Percentiles rank a stretch among this genome's conserved stretches.
These are phyloP conservation scores for Pollachius pollachius DNA, from an alignment of 2,113 vertebrate species.

Conservation along the genomic window DNA sequence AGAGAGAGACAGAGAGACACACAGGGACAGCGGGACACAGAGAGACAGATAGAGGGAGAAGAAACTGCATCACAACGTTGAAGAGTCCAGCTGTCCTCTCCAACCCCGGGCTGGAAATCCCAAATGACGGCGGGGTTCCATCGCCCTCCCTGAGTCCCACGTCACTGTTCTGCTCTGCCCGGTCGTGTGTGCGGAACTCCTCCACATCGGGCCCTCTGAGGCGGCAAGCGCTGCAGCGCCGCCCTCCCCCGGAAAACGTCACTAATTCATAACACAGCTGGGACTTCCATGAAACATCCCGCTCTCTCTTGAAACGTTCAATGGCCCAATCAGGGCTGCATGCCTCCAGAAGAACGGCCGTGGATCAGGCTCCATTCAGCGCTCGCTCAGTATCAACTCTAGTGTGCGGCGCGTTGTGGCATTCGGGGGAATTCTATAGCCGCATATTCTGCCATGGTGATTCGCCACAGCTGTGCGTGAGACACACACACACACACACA, in stretches of 20 bases:
- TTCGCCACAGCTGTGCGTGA: slow-evolving; percentile 60
- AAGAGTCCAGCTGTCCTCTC: not conserved
- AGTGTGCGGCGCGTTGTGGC: slow-evolving; percentile 48
- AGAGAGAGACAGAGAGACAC: no score
- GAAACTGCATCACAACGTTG: slow-evolving; percentile 9
- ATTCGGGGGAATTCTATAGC: slow-evolving; percentile 45
- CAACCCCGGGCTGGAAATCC: slow-evolving; percentile 15
- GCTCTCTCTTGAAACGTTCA: no score
- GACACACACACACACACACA: not conserved
- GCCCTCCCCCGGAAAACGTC: no score
- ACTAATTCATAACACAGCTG: no score
- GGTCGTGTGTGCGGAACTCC: no score
- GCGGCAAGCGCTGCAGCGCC: no score
- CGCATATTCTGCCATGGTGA: slow-evolving; percentile 42
- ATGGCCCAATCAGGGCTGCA: no score
- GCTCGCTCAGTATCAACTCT: slow-evolving; percentile 46
- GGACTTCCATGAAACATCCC: no score
- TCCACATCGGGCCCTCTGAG: slow-evolving; percentile 1
- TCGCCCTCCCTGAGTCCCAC: slow-evolving; percentile 8
- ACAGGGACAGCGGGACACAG: no score
- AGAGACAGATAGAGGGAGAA: not conserved
- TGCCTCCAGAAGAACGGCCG: not conserved
- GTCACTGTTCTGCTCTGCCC: slow-evolving; percentile 5
- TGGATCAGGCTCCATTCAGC: slow-evolving; percentile 28
- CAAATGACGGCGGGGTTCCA: slow-evolving; percentile 10